Evolutionary conservation across 2,888 invertebrate species (phyloP).

Genomic region (Lasioglossum pauxillum): DNA sequence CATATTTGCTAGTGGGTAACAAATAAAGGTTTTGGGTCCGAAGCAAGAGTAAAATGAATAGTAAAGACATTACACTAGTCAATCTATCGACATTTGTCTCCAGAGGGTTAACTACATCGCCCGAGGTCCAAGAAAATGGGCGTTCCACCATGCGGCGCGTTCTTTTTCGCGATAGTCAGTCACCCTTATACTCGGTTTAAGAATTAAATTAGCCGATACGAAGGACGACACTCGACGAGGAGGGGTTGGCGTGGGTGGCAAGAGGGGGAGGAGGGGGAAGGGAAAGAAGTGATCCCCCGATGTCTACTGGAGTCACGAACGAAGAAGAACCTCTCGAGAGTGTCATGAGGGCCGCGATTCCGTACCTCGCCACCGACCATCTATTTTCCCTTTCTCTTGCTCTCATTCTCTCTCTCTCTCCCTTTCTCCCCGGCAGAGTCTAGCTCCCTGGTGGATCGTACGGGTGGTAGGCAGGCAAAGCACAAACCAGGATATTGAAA

Average conservation of each 20-base stretch:
- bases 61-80: background rate
- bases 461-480: constrained; percentile 61
- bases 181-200: constrained; percentile 75
- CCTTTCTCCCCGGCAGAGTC: background rate
- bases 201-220: constrained; percentile 79
- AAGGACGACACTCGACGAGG: constrained; percentile 39
- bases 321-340: constrained; percentile 72
- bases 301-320: constrained; percentile 80
- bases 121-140: background rate
- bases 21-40: too few relatives aligned
- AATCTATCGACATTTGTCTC: too few relatives aligned
- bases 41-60: background rate
- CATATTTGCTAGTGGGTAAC: too few relatives aligned
- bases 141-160: background rate
- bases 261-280: constrained; percentile 25
- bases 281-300: constrained; percentile 80
- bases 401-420: background rate
- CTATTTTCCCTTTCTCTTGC: background rate
- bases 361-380: background rate
- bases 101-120: background rate
- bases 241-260: constrained; percentile 26
- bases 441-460: constrained; percentile 35
- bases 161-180: constrained; percentile 54
- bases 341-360: constrained; percentile 64
- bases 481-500: constrained; percentile 79